phyloP scores from a whole-genome alignment of 1,140 invertebrate species.

The Linepithema humile region DNA sequence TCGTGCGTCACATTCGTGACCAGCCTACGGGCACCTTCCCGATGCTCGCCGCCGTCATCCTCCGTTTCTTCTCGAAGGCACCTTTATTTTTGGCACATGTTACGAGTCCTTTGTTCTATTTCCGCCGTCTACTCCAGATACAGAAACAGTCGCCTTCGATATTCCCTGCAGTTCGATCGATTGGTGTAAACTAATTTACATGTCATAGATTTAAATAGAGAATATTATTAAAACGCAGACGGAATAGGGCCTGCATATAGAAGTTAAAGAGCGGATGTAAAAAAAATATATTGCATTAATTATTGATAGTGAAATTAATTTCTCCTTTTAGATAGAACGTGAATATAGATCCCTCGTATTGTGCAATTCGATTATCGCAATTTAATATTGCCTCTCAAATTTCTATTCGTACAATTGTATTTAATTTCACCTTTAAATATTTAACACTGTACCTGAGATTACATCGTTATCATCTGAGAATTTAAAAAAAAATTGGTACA shows the following conservation, averaged over 20 bases:
- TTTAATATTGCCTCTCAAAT: not conserved
- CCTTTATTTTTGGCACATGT: conserved; percentile 75
- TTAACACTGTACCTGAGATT: not conserved
- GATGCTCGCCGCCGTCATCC: conserved; percentile 61
- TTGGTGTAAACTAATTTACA: not conserved
- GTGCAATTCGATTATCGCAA: not conserved
- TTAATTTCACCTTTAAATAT: not conserved
- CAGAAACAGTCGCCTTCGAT: not conserved
- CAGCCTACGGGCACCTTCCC: conserved; percentile 77
- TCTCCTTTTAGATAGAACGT: too few species aligned
- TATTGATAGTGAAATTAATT: too few species aligned
- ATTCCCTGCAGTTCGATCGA: conserved; percentile 4
- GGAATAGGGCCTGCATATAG: not conserved
- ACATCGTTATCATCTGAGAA: too few species aligned
- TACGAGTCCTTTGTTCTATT: conserved; percentile 24
- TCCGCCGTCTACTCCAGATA: not conserved
- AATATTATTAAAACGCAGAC: not conserved
- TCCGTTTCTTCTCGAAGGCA: conserved; percentile 43
- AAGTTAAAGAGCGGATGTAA: not conserved
- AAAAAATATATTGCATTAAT: not conserved
- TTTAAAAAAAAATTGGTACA: not conserved
- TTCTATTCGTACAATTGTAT: not conserved
- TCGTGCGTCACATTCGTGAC: conserved; percentile 83
- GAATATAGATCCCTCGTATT: not conserved
- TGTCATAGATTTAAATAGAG: not conserved